Conservation (phyloP, 2,113 vertebrate species). For the Catharus fuscescens region DNA sequence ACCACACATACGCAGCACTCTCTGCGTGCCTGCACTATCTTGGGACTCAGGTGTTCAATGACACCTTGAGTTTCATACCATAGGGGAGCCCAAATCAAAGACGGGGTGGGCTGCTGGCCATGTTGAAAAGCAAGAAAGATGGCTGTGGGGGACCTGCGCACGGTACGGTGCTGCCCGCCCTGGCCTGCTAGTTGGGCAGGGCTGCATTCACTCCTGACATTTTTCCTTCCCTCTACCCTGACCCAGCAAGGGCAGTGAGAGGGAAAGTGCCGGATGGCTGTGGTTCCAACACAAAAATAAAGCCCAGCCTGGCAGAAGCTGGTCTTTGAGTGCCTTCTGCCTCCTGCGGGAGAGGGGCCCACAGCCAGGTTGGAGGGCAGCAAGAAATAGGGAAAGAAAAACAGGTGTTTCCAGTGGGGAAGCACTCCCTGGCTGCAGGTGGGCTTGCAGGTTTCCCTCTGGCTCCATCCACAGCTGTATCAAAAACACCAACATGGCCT, state of each 20-base stretch:
- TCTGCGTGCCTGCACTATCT: rapidly evolving
- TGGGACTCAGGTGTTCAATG: rapidly evolving
- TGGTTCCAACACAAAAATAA: rapidly evolving
- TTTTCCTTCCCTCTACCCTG: rapidly evolving
- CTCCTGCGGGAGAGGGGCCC: rapidly evolving
- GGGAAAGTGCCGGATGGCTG: rapidly evolving
- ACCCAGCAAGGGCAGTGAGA: rapidly evolving
- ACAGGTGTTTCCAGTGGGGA: background rate
- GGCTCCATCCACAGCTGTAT: rapidly evolving
- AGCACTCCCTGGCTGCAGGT: too few relatives aligned
- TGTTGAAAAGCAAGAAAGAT: background rate
- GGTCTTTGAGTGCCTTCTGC: rapidly evolving
- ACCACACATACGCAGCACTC: rapidly evolving
- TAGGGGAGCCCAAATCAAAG: rapidly evolving
- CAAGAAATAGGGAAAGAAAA: background rate
- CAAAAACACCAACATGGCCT: background rate
- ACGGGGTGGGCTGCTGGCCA: rapidly evolving
- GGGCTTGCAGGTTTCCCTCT: background rate
- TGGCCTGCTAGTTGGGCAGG: background rate
- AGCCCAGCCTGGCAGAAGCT: rapidly evolving
- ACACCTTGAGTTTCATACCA: rapidly evolving
- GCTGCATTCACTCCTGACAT: rapidly evolving
- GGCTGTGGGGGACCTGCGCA: rapidly evolving
- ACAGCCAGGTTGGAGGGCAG: rapidly evolving
- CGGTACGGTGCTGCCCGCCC: rapidly evolving